Evolutionary conservation across 2,888 invertebrate genomes (phyloP), one percentile per base, ranked within the genome.

Genomic region (Drosophila incognita): DNA sequence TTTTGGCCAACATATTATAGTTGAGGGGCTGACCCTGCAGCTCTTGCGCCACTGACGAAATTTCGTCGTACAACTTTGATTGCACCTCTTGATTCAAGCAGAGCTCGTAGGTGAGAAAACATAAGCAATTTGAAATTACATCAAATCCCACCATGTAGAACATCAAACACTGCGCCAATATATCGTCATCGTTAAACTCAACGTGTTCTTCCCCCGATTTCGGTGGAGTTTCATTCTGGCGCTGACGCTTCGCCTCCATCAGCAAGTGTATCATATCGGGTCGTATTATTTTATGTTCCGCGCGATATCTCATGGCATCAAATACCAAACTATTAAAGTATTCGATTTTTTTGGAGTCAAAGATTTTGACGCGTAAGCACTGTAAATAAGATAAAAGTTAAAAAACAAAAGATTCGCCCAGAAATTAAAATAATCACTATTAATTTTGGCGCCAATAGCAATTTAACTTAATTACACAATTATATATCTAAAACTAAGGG

Each of bases 61-160:
- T 94, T 91, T 95, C 95, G 7, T 93, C 80, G 1, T 93, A 93
- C 2, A 95, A 87, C 48, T 89, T 93, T 2, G 94, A 92, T 84
- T 95, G 95, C 0, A 95, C 90, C 0, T 94, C 94, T 2, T 94
- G 93, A 90, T 95, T 94, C 3, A 93, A 29, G 0, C 95, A 94
- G 29, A 95, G 84, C 85, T 95, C 95, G 63, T 95, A 93, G 0
- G 94, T 89, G 0, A 94, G 80, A 74, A 95, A 95, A 0, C 93
- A 89, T 89, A 95, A 92, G 0, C 92, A 65, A 0, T 76, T 60
- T 1, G 92, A 82, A 29, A 90, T 88, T 0, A 94, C 94, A 21
- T 94, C 94, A 27, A 94, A 95, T 1, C 95, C 95, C 38, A 94
- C 95, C 4, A 94, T 79, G 76, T 95, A 94, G 88, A 95, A 95